Conservation (phyloP, 2,888 invertebrate species). For the Gryllus longicercus region DNA sequence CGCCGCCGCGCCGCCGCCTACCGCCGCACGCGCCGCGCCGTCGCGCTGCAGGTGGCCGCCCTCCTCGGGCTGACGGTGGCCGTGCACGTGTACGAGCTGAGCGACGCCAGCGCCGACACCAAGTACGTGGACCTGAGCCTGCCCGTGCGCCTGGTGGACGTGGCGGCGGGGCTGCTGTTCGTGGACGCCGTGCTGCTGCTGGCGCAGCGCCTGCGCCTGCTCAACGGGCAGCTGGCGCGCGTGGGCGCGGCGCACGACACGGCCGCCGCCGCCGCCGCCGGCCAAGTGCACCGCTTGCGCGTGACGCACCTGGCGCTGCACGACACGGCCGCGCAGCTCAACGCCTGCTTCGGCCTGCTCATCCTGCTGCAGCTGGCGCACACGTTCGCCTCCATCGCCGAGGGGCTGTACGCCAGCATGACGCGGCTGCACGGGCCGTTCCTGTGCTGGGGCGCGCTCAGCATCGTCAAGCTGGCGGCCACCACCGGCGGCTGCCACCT, state of each 20-base stretch:
- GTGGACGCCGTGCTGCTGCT: neutral
- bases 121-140: neutral
- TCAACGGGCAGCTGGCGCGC: neutral
- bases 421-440: neutral
- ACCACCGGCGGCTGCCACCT: neutral
- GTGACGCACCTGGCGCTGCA: neutral
- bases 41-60: neutral
- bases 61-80: neutral
- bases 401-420: constrained; percentile 12
- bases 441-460: neutral
- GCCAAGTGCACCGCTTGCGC: neutral
- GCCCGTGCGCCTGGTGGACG: neutral
- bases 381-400: neutral
- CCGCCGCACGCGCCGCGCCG: neutral
- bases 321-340: neutral
- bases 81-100: neutral
- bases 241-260: no score
- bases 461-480: neutral
- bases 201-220: neutral
- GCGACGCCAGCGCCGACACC: neutral
- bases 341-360: neutral
- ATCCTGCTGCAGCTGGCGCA: neutral
- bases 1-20: neutral
- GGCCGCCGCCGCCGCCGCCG: neutral
- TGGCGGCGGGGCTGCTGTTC: neutral